A percentile compares a stretch with the other conserved stretches of the same genome.
phyloP scores from a whole-genome alignment of 2,113 vertebrate species.

The Coregonus clupeaformis region DNA sequence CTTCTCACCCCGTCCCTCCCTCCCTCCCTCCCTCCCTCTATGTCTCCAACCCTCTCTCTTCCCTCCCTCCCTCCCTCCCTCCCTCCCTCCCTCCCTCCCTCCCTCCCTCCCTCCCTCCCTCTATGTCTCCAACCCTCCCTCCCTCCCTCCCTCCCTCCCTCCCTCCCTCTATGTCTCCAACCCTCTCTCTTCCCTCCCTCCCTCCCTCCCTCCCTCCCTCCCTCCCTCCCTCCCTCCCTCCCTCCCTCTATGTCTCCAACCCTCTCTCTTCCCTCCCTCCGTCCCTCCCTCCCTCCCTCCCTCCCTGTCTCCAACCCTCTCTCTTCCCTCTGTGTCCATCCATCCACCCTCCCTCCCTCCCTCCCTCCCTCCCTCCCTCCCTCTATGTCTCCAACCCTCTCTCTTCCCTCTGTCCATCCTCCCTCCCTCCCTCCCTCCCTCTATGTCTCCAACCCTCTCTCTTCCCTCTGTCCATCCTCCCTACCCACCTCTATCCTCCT shows the following conservation, averaged over 20 bases:
- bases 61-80: constrained; percentile 4
- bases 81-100: constrained; percentile 2
- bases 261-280: too few species aligned
- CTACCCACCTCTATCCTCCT: constrained; percentile 6
- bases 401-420: constrained; percentile 9
- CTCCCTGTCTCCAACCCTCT: neutral
- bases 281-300: constrained; percentile 5
- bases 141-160: constrained; percentile 10
- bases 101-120: constrained; percentile 4
- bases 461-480: constrained; percentile 7
- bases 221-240: constrained; percentile 6
- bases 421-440: too few species aligned
- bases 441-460: neutral
- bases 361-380: neutral
- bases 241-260: constrained; percentile 4
- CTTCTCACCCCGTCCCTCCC: constrained; percentile 8
- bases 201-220: neutral
- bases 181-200: constrained; percentile 23
- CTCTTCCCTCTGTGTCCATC: constrained; percentile 16
- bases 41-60: constrained; percentile 4
- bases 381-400: neutral
- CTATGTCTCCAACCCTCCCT: neutral
- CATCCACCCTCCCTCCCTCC: neutral
- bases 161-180: neutral
- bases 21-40: too few species aligned